Evolutionary conservation across 1,140 invertebrate species (phyloP).

Genomic region (Lethrus apterus): DNA sequence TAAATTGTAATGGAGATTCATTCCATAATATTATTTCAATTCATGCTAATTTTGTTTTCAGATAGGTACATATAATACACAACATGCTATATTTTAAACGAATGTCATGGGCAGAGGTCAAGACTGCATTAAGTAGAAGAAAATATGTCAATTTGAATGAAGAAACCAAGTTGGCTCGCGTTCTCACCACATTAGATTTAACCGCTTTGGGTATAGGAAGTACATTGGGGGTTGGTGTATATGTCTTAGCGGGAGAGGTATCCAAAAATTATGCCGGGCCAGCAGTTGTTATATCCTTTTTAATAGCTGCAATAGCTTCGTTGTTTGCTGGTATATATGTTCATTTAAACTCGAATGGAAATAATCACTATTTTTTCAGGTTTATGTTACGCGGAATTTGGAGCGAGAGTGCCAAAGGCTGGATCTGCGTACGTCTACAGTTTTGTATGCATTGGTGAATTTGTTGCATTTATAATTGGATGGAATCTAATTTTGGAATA

Average conservation of each 20-base stretch:
- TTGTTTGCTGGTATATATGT: conserved; percentile 52
- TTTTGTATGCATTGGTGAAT: conserved; percentile 83
- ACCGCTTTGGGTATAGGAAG: conserved; percentile 51
- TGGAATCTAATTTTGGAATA: conserved; percentile 91
- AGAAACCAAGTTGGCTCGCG: conserved; percentile 54
- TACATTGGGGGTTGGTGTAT: conserved; percentile 62
- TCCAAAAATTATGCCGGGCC: conserved; percentile 57
- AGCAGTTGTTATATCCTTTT: conserved; percentile 56
- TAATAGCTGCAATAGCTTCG: conserved; percentile 60
- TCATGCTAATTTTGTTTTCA: too few relatives aligned
- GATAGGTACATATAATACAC: too few relatives aligned
- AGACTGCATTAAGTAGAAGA: conserved; percentile 27
- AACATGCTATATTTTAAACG: neutral
- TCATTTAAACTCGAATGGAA: neutral
- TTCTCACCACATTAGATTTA: conserved; percentile 67
- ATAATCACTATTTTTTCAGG: conserved; percentile 46
- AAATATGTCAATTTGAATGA: conserved; percentile 41
- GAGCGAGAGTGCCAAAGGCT: conserved; percentile 75
- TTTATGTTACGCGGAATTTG: conserved; percentile 84
- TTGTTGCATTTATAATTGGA: conserved; percentile 69
- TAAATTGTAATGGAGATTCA: too few relatives aligned
- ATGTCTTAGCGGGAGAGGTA: conserved; percentile 61
- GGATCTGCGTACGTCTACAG: conserved; percentile 86
- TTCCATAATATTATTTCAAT: too few relatives aligned
- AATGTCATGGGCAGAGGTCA: conserved; percentile 21